Base-by-base conservation (phyloP, 2,113 vertebrate genomes). In the Oriolus oriolus region DNA sequence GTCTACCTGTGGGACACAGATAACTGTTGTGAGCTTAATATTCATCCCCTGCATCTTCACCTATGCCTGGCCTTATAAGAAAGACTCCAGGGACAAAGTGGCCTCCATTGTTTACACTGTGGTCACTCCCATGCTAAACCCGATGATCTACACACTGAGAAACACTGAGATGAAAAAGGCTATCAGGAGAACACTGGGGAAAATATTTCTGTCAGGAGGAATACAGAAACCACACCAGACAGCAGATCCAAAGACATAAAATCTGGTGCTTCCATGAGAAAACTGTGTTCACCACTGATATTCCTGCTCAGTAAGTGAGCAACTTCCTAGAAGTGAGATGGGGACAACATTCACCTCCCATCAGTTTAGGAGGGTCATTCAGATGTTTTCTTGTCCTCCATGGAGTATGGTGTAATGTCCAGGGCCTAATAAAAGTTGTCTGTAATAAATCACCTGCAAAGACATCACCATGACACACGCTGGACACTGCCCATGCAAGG, bases 1-100 rank as follows among this genome's bases (percentile, higher is more conserved):
- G 71, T 97, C 96, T 10, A 97, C 97, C 37, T 97, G 96, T 5
- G 57, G 92, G 26, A 93, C 97, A 23, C 97, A 97, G 61, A 75
- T 97, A 16, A 81, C 57, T 1, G 94, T 97, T 20, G 91, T 97
- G 50, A 86, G 89, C 27, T 93, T 96, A 37, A 96, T 97, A 73
- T 97, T 97, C 61, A 93, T 94, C 11, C 89, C 94, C 31, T 84
- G 84, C 23, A 82, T 97, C 57, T 95, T 98, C 84, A 97, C 93
- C 80, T 97, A 97, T 18, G 94, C 94, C 63, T 73, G 63, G 0
- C 95, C 97, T 35, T 90, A 84, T 6, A 95, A 84, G 49, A 92
- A 96, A 23, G 26, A 85, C 28, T 33, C 93, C 9, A 8, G 89
- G 59, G 96, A 91, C 52, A 97, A 97, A 71, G 19, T 96, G 65